These are phyloP conservation scores for Martes flavigula DNA, from an alignment of 2,797 vertebrate species.

Conservation along the genomic window DNA sequence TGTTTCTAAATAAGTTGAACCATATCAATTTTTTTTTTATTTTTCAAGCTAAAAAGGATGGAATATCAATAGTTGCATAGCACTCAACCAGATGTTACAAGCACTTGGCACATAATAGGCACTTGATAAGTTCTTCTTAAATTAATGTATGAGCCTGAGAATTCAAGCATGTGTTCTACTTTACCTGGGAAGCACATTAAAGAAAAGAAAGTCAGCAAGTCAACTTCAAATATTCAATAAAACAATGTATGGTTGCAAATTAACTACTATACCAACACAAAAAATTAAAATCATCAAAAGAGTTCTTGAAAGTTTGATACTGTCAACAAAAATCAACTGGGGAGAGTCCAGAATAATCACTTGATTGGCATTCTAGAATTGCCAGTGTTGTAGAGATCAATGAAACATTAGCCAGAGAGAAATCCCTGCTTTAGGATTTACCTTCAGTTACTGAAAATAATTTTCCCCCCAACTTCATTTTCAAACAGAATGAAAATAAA, in stretches of 20 bases:
- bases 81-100: background rate
- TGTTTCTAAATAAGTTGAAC: background rate
- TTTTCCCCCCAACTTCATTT: background rate
- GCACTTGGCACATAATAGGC: background rate
- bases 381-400: background rate
- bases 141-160: background rate
- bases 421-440: constrained; percentile 2
- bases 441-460: background rate
- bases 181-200: background rate
- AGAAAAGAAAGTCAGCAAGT: background rate
- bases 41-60: background rate
- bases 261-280: constrained; percentile 6
- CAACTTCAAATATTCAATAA: background rate
- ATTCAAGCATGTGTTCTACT: background rate
- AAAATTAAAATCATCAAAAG: background rate
- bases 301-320: constrained; percentile 3
- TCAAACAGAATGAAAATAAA: constrained; percentile 46
- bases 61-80: background rate
- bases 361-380: constrained; percentile 32
- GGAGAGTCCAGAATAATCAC: background rate
- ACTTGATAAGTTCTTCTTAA: constrained; percentile 30
- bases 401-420: constrained; percentile 9
- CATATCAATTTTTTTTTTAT: background rate
- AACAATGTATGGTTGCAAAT: background rate
- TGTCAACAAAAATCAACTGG: background rate